Base-by-base conservation (phyloP, 2,797 vertebrate species). In the Darevskia mixta region DNA sequence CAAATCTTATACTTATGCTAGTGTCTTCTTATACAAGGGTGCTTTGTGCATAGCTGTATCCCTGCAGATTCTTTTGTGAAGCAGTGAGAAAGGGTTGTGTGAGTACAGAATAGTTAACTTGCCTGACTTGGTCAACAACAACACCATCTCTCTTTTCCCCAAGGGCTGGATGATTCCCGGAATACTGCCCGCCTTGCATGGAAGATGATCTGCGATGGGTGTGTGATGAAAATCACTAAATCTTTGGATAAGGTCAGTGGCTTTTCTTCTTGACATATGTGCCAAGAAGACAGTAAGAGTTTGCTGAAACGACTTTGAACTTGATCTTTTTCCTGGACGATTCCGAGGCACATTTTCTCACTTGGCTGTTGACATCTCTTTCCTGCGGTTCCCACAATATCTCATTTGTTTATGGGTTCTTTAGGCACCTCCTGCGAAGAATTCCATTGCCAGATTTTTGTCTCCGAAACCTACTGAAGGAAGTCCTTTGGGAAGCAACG, bases 161-260 rank as follows among this genome's bases (percentile, higher is more conserved):
- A 89, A 99, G 99, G 99, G 66, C 90, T 99, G 95, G 98, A 99
- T 91, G 99, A 99, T 89, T 97, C 98, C 85, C 96, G 98, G 79
- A 99, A 99, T 78, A 99, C 99, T 58, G 98, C 98, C 87, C 92
- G 90, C 71, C 97, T 99, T 87, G 98, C 98, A 23, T 98, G 97
- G 95, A 97, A 97, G 94, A 97, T 99, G 98, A 98, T 98, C 92
- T 97, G 94, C 82, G 98, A 99, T 49, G 98, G 98, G 35, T 99
- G 98, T 92, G 91, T 98, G 82, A 97, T 99, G 96, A 98, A 97
- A 96, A 94, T 98, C 83, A 99, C 98, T 0, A 98, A 97, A 92
- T 97, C 95, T 82, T 96, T 98, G 87, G 96, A 97, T 90, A 96
- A 97, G 98, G 99, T 99, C 96, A 98, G 98, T 98, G 94, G 91